Conservation (phyloP, 2,113 vertebrate species). For the Pycnonotus jocosus region DNA sequence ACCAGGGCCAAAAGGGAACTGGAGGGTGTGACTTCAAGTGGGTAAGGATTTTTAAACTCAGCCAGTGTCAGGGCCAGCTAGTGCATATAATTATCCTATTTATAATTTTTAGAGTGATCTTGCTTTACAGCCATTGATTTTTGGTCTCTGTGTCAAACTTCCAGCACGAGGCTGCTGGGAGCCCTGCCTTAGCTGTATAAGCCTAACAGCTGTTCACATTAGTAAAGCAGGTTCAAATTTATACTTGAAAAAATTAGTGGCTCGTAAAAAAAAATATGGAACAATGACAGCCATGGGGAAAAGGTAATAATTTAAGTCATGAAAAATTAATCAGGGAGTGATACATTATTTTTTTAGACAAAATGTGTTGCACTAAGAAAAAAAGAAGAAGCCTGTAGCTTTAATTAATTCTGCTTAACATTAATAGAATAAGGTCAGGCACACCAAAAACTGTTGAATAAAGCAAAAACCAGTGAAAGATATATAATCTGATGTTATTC, state of each 20-base stretch:
- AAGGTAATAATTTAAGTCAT: slow-evolving; percentile 66
- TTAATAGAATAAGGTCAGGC: slow-evolving; percentile 71
- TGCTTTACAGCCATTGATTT: neutral
- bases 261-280: slow-evolving; percentile 69
- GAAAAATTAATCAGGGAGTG: slow-evolving; percentile 67
- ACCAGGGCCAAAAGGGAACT: neutral
- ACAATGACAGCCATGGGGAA: slow-evolving; percentile 56
- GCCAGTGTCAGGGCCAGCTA: neutral
- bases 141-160: neutral
- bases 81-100: neutral
- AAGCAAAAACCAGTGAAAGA: slow-evolving; percentile 70
- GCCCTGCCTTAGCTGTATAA: neutral
- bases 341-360: slow-evolving; percentile 67
- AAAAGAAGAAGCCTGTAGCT: neutral
- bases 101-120: neutral
- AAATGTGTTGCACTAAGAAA: slow-evolving; percentile 56
- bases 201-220: slow-evolving; percentile 64
- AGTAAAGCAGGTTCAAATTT: slow-evolving; percentile 65
- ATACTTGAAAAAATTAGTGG: slow-evolving; percentile 65
- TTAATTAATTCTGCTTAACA: slow-evolving; percentile 73
- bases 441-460: slow-evolving; percentile 75
- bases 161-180: slow-evolving; percentile 1
- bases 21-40: neutral
- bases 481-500: slow-evolving; percentile 67
- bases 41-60: neutral